Evolutionary conservation across 2,113 vertebrate species (phyloP).

Genomic region (Lanius ludovicianus): DNA sequence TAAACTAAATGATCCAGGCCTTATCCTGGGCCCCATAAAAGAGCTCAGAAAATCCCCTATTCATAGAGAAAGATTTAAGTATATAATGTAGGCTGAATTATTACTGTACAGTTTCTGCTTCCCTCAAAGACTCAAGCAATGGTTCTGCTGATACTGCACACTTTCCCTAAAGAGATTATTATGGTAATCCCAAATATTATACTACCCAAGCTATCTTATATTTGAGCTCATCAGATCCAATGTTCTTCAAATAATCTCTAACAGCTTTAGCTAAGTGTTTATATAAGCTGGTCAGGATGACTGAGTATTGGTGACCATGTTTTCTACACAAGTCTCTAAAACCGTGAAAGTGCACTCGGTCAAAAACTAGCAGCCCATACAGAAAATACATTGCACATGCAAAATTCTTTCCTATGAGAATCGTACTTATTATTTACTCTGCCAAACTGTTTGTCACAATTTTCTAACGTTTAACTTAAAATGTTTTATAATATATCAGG

Average conservation of each 20-base stretch:
- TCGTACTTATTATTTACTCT: background rate
- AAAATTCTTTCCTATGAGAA: background rate
- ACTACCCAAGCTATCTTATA: slow-evolving; percentile 78
- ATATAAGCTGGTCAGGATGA: slow-evolving; percentile 57
- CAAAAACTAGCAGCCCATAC: background rate
- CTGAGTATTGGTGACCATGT: background rate
- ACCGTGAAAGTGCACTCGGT: background rate
- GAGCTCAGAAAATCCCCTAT: background rate
- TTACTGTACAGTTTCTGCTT: background rate
- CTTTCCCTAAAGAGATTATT: slow-evolving; percentile 94
- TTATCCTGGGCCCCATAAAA: background rate
- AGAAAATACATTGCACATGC: background rate
- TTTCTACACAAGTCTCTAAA: background rate
- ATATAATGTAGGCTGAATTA: slow-evolving; percentile 33
- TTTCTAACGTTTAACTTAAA: background rate
- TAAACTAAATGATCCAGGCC: background rate
- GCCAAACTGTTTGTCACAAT: background rate
- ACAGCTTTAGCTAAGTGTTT: slow-evolving; percentile 70
- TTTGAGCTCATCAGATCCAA: slow-evolving; percentile 85
- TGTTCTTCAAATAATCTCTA: slow-evolving; percentile 81
- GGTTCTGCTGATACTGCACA: slow-evolving; percentile 90
- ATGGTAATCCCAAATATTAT: slow-evolving; percentile 93
- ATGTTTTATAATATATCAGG: background rate
- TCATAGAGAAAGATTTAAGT: background rate
- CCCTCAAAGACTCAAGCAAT: slow-evolving; percentile 43